phyloP scores from a whole-genome alignment of 2,797 vertebrate species.

The Vespertilio murinus region DNA sequence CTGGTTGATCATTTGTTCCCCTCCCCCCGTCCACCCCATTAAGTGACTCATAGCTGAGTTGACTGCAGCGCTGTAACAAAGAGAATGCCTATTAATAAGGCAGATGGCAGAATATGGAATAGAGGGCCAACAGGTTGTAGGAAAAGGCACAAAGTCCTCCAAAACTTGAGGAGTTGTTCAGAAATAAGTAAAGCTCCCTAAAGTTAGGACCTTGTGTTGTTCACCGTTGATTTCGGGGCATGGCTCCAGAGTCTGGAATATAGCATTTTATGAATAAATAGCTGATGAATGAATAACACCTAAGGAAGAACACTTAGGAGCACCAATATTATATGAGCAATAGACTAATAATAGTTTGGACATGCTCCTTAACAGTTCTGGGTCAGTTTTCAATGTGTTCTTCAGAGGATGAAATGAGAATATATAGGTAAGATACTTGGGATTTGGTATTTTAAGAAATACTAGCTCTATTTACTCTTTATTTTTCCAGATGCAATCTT shows the following conservation, averaged over 20 bases:
- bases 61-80: slow-evolving; percentile 13
- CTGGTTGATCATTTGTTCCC: slow-evolving; percentile 54
- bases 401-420: slow-evolving; percentile 32
- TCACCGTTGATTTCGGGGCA: neutral
- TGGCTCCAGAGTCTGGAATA: slow-evolving; percentile 6
- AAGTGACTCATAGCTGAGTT: slow-evolving; percentile 61
- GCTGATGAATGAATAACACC: slow-evolving; percentile 9
- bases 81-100: slow-evolving; percentile 31
- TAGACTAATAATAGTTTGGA: neutral
- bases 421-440: neutral
- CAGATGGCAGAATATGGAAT: slow-evolving; percentile 35
- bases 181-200: neutral
- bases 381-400: slow-evolving; percentile 14
- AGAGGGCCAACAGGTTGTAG: neutral
- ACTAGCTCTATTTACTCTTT: slow-evolving; percentile 1
- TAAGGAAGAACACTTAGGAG: neutral
- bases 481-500: neutral
- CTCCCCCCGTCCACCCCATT: neutral
- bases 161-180: slow-evolving; percentile 1
- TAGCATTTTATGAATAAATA: slow-evolving; percentile 41
- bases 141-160: neutral
- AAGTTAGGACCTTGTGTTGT: neutral
- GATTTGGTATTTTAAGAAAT: slow-evolving; percentile 21
- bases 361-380: slow-evolving; percentile 6
- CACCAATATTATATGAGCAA: neutral